A percentile compares a stretch with the other conserved stretches of the same genome.
phyloP scores from a whole-genome alignment of 2,113 vertebrate genomes.

The Pseudorhombus dupliciocellatus region DNA sequence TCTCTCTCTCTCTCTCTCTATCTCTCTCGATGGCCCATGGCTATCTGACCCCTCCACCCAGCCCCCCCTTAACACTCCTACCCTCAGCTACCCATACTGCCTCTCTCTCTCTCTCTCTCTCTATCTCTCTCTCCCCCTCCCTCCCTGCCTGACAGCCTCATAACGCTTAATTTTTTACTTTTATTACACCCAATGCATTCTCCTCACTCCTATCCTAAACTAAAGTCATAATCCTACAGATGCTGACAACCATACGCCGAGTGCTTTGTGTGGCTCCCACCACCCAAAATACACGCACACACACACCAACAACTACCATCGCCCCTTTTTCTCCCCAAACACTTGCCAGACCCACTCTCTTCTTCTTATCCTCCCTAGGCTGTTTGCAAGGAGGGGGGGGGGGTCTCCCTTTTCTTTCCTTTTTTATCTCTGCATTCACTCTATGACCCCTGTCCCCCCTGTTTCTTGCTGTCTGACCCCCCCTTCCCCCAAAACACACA shows the following conservation, averaged over 20 bases:
- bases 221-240: constrained; percentile 66
- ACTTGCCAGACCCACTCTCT: constrained; percentile 52
- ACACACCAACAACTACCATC: constrained; percentile 60
- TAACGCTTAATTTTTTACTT: constrained; percentile 33
- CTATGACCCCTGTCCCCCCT: constrained; percentile 83
- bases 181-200: constrained; percentile 41
- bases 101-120: background rate
- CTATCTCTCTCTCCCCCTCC: constrained; percentile 5
- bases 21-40: constrained; percentile 72
- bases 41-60: constrained; percentile 81
- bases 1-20: constrained; percentile 12
- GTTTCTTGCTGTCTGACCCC: constrained; percentile 82
- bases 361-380: constrained; percentile 60
- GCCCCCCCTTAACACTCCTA: constrained; percentile 38
- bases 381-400: constrained; percentile 70
- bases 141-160: constrained; percentile 16
- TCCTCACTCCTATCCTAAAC: constrained; percentile 54
- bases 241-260: constrained; percentile 63
- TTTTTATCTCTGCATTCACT: constrained; percentile 82
- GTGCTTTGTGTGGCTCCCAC: constrained; percentile 70
- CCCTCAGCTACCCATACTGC: constrained; percentile 34
- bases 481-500: constrained; percentile 23
- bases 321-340: constrained; percentile 42
- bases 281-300: background rate
- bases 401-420: constrained; percentile 15